Evolutionary conservation across 1,140 invertebrate species (phyloP).

Genomic region (Cyclina sinensis): DNA sequence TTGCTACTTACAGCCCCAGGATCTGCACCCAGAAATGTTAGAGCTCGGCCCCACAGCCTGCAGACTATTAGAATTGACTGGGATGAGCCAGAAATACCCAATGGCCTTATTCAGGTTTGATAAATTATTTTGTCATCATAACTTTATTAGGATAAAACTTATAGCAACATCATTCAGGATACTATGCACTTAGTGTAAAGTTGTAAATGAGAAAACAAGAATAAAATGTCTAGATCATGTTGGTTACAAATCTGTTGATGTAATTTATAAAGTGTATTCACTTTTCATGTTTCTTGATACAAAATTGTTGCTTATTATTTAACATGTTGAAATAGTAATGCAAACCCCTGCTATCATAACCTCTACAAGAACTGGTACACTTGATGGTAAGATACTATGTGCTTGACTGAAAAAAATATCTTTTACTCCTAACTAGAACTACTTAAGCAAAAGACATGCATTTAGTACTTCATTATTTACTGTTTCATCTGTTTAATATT

Average conservation of each 20-base stretch:
- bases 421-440: too few species aligned
- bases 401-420: background rate
- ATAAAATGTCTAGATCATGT: too few species aligned
- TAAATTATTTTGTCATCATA: background rate
- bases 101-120: conserved; percentile 97
- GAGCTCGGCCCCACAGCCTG: conserved; percentile 96
- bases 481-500: conserved; percentile 65
- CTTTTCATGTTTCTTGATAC: conserved; percentile 1
- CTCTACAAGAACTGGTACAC: conserved; percentile 41
- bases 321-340: conserved; percentile 21
- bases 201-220: too few species aligned
- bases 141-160: too few species aligned
- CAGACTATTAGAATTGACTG: conserved; percentile 98
- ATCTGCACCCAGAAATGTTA: conserved; percentile 96
- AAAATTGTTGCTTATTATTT: background rate
- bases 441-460: too few species aligned
- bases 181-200: too few species aligned
- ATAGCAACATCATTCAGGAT: too few species aligned
- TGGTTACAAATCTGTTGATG: too few species aligned
- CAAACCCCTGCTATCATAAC: background rate
- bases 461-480: background rate
- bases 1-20: conserved; percentile 93
- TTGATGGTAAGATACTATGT: conserved; percentile 12
- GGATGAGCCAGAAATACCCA: conserved; percentile 98
- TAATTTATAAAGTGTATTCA: too few species aligned